These are phyloP conservation scores for Parelbella ahira DNA, from an alignment of 2,888 invertebrate genomes.

Conservation along the genomic window DNA sequence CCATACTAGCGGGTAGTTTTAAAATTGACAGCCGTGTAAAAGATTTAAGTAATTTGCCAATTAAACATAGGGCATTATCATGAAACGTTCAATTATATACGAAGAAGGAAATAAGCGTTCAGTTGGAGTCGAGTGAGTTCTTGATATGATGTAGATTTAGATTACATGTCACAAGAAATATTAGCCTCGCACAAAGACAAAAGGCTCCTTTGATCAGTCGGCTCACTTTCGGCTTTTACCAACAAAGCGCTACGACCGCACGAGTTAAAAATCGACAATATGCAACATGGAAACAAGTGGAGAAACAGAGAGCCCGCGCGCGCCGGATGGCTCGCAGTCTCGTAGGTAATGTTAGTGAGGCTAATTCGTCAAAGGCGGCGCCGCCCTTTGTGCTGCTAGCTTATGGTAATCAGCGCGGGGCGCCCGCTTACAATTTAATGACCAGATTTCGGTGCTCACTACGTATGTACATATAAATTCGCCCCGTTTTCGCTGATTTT, in stretches of 20 bases:
- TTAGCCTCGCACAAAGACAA: slow-evolving; percentile 21
- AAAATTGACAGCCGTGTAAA: no score
- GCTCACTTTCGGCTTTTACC: slow-evolving; percentile 21
- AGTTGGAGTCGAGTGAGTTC: slow-evolving; percentile 6
- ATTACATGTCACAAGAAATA: slow-evolving; percentile 19
- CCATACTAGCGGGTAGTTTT: no score
- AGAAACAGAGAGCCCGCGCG: slow-evolving; percentile 23
- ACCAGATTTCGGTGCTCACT: slow-evolving; percentile 43
- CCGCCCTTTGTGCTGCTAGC: slow-evolving; percentile 70
- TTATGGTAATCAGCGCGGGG: slow-evolving; percentile 71
- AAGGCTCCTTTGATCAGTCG: slow-evolving; percentile 23
- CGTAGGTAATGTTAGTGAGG: slow-evolving; percentile 57
- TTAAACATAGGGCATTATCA: no score
- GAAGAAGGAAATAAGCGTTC: no score
- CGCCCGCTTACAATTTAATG: slow-evolving; percentile 50
- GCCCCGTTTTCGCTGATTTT: slow-evolving; percentile 9
- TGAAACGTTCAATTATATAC: no score
- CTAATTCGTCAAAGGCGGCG: slow-evolving; percentile 75
- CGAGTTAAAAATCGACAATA: slow-evolving; percentile 30
- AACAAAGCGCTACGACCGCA: slow-evolving; percentile 24
- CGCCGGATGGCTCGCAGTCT: slow-evolving; percentile 31
- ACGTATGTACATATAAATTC: slow-evolving; percentile 14
- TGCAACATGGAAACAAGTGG: slow-evolving; percentile 27
- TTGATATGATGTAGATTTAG: slow-evolving; percentile 16
- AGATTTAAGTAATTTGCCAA: no score